A percentile compares a stretch with the other conserved stretches of the same genome.
These are phyloP conservation scores for Atopsyche davidsoni DNA, from an alignment of 1,140 invertebrate genomes.

Conservation along the genomic window DNA sequence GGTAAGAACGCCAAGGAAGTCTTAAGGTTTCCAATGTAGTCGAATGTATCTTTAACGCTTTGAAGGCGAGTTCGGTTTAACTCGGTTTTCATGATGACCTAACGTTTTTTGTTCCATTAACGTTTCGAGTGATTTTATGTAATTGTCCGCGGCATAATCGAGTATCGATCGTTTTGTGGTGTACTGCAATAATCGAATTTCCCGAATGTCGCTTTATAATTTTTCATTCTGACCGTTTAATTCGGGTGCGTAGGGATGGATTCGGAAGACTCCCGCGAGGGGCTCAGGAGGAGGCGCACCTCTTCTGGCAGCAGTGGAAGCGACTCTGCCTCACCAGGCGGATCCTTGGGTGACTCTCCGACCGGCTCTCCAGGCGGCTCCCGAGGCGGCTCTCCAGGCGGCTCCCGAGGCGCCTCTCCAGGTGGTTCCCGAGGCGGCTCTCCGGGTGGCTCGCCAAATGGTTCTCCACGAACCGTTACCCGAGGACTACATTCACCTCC, in stretches of 20 bases:
- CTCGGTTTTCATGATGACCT: slow-evolving; percentile 4
- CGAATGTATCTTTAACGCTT: slow-evolving; percentile 27
- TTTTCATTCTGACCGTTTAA: no score
- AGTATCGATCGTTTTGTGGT: no score
- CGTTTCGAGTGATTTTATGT: slow-evolving; percentile 1
- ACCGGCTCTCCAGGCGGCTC: slow-evolving; percentile 35
- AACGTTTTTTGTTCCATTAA: slow-evolving; percentile 7
- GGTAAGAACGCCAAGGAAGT: slow-evolving; percentile 27
- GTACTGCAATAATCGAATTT: no score
- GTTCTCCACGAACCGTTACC: not conserved
- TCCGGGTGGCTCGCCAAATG: not conserved
- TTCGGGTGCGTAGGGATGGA: slow-evolving; percentile 43
- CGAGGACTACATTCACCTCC: not conserved
- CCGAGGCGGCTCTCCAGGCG: slow-evolving; percentile 1
- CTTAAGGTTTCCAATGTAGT: slow-evolving; percentile 22
- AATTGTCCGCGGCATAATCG: no score
- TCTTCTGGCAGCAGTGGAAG: slow-evolving; percentile 41
- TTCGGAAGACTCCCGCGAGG: slow-evolving; percentile 48
- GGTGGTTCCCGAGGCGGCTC: slow-evolving; percentile 32
- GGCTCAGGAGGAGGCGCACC: slow-evolving; percentile 37
- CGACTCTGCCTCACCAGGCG: slow-evolving; percentile 45
- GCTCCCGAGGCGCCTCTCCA: slow-evolving; percentile 32
- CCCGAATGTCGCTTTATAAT: no score
- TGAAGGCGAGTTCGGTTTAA: slow-evolving; percentile 21
- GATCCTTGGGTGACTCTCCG: slow-evolving; percentile 1